phyloP scores from a whole-genome alignment of 1,140 invertebrate species.

The Trichonephila inaurata region DNA sequence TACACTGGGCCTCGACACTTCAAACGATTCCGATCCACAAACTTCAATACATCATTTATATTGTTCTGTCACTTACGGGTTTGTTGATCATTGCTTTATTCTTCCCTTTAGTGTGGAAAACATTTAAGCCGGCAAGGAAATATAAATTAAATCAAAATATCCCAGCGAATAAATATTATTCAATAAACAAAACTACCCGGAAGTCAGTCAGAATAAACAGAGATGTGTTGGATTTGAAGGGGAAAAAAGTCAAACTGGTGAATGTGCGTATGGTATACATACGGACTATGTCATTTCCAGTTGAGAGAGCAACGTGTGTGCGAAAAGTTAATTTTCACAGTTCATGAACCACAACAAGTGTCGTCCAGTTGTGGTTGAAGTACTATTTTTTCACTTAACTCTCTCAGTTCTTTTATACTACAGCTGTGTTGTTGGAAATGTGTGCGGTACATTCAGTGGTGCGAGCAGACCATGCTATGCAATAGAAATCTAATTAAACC shows the following conservation, averaged over 20 bases:
- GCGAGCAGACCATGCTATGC: not conserved
- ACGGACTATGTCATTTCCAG: not conserved
- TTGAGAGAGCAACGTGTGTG: constrained; percentile 4
- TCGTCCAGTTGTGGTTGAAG: not conserved
- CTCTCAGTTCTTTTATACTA: not conserved
- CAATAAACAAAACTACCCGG: not conserved
- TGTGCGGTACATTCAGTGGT: not conserved
- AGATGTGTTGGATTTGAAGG: not conserved
- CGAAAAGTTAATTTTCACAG: constrained; percentile 29
- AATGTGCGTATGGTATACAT: not conserved
- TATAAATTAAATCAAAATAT: too few relatives aligned
- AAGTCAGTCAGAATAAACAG: not conserved
- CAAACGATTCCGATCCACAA: too few relatives aligned
- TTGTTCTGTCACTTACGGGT: too few relatives aligned
- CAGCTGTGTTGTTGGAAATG: not conserved
- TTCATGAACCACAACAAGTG: constrained; percentile 3
- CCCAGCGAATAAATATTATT: not conserved
- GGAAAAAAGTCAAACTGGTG: not conserved
- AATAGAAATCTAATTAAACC: not conserved
- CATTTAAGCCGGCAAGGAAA: too few relatives aligned
- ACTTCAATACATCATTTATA: too few relatives aligned
- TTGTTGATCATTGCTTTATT: too few relatives aligned
- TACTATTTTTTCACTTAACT: not conserved
- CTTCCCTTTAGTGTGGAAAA: too few relatives aligned
- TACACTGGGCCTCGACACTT: too few relatives aligned